Evolutionary conservation across 1,140 invertebrate species (phyloP).

Genomic region (Dufourea novaeangliae): DNA sequence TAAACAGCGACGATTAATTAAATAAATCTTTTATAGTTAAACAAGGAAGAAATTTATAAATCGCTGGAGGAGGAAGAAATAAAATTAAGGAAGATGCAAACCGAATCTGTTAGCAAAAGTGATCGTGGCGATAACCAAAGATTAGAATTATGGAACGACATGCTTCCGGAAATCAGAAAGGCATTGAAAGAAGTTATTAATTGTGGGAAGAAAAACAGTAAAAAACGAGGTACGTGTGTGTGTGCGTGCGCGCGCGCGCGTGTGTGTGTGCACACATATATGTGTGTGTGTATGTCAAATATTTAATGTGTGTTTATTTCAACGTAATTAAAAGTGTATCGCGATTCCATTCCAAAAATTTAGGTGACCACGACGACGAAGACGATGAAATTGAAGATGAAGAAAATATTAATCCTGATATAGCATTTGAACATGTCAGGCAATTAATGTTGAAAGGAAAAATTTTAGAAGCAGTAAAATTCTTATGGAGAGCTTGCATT

Average conservation of each 20-base stretch:
- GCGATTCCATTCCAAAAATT: conserved; percentile 9
- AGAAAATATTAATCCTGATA: conserved; percentile 67
- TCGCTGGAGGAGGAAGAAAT: conserved; percentile 83
- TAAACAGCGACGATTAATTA: neutral
- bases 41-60: conserved; percentile 83
- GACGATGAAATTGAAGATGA: conserved; percentile 53
- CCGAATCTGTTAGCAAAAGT: conserved; percentile 79
- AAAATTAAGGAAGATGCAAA: conserved; percentile 83
- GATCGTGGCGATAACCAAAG: conserved; percentile 76
- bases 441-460: conserved; percentile 74
- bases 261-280: no score
- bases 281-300: neutral
- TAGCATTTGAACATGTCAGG: conserved; percentile 75
- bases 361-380: conserved; percentile 46
- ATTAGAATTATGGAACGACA: conserved; percentile 76
- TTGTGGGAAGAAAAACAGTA: conserved; percentile 49
- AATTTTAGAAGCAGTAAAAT: conserved; percentile 70
- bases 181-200: conserved; percentile 76
- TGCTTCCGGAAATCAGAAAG: conserved; percentile 76
- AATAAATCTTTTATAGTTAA: conserved; percentile 77
- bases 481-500: conserved; percentile 66
- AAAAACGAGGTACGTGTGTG: conserved; percentile 26
- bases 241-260: no score
- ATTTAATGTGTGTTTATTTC: neutral
- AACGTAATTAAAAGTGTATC: neutral